Conservation (phyloP, 2,797 vertebrate genomes). For the Sebastes variabilis region DNA sequence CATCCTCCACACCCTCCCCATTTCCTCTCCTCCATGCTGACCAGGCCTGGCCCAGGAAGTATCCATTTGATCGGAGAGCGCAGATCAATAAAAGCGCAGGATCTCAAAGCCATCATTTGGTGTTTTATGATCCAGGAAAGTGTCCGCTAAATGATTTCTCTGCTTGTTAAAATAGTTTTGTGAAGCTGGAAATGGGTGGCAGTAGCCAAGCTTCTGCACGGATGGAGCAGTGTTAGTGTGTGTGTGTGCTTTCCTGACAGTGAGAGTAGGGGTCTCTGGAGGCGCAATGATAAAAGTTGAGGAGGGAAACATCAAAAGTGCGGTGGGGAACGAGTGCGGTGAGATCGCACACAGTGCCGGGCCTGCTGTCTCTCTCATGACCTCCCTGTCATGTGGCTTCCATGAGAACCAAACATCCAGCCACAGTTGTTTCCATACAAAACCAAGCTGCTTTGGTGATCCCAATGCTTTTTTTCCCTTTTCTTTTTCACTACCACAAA, state of each 20-base stretch:
- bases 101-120: conserved; percentile 63
- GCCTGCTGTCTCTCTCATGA: conserved; percentile 79
- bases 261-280: conserved; percentile 68
- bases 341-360: conserved; percentile 80
- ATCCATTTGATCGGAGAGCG: conserved; percentile 69
- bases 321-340: conserved; percentile 67
- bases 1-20: conserved; percentile 13
- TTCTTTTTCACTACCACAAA: conserved; percentile 55
- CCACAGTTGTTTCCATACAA: conserved; percentile 81
- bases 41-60: conserved; percentile 65
- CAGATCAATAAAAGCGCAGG: conserved; percentile 67
- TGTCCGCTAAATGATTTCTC: conserved; percentile 76
- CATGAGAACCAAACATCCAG: conserved; percentile 77
- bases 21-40: conserved; percentile 70
- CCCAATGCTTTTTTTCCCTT: conserved; percentile 21
- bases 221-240: conserved; percentile 14
- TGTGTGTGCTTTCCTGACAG: conserved; percentile 49
- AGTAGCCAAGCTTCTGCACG: conserved; percentile 52
- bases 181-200: conserved; percentile 62
- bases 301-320: conserved; percentile 76
- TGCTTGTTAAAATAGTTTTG: conserved; percentile 77
- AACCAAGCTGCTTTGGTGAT: conserved; percentile 75
- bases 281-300: conserved; percentile 64
- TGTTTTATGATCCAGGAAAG: conserved; percentile 79
- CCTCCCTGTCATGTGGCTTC: conserved; percentile 82